Evolutionary conservation across 2,888 invertebrate genomes (phyloP), one percentile per base, ranked within the genome.

Genomic region (Drosophila tanythrix): DNA sequence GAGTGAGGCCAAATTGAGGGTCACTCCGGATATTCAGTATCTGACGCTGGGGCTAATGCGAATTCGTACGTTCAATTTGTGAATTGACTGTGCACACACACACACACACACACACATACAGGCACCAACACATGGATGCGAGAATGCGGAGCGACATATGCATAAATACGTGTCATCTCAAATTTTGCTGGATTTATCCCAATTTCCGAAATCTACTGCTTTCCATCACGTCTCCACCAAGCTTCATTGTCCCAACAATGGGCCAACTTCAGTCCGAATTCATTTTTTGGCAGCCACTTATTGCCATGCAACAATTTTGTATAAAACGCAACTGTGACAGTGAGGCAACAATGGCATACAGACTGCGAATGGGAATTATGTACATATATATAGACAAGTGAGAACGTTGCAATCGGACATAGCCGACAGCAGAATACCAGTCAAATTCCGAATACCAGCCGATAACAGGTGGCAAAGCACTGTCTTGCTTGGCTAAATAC

Each of bases 91-190:
- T 57, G 70, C 71, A 74, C 64, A 74, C 59, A 78, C 70, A 48
- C 43, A 65, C 58, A 70, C 63, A 55, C 38, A 71, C 64, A 68
- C 48, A 66, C 59, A 76, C 61, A 77, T 59, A 66, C 38, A n/a
- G 27, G 21, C 48, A 33, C 48, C 46, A 56, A 38, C 53, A 51
- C 29, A 36, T 15, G 35, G 18, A 27, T 48, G 29, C 13, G 4
- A 62, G 61, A 36, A 38, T 25, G 66, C 65, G 70, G 59, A 38
- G 55, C 61, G 73, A 71, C 85, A 88, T 89, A 89, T 89, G 89
- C 85, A 89, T 84, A 87, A 87, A 74, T 89, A 85, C 82, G 84
- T 87, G 89, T 87, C 89, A 88, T 76, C 74, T 89, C 88, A 85
- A 85, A 76, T 74, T 74, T 78, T 71, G 68, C 60, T 55, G 68